Evolutionary conservation across 2,888 invertebrate genomes (phyloP).

Genomic region (Spilarctia lutea): DNA sequence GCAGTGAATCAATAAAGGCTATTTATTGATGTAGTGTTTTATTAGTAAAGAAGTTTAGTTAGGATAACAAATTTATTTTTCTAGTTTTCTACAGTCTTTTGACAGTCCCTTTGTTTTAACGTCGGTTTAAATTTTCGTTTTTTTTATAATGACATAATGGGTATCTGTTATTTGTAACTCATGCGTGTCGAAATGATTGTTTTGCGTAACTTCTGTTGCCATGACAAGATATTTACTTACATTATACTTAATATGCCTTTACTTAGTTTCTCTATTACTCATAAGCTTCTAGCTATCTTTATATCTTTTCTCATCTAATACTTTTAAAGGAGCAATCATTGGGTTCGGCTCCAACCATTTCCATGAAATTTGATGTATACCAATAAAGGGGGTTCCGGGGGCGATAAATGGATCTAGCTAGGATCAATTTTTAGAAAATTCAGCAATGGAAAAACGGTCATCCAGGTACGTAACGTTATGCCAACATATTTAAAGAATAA

Average conservation of each 20-base stretch:
- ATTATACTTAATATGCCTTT: background rate
- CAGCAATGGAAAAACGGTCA: no score
- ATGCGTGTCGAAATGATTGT: background rate
- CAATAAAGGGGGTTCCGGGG: no score
- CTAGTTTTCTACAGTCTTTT: background rate
- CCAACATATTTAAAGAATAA: no score
- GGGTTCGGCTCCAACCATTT: no score
- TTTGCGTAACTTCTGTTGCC: slow-evolving; percentile 8
- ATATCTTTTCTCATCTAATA: no score
- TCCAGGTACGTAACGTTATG: no score
- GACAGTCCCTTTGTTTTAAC: background rate
- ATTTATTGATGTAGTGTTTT: background rate
- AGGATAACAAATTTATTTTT: background rate
- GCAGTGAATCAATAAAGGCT: no score
- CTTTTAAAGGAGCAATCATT: no score
- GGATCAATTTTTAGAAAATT: no score
- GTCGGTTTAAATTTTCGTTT: background rate
- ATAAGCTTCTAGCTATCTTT: no score
- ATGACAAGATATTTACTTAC: background rate
- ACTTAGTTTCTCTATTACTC: background rate
- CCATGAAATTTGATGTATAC: no score
- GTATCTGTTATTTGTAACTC: background rate
- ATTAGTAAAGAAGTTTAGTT: background rate
- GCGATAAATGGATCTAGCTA: no score
- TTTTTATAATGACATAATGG: slow-evolving; percentile 8